These are phyloP conservation scores for Ethmia dodecea DNA, from an alignment of 2,888 invertebrate genomes.

Conservation along the genomic window DNA sequence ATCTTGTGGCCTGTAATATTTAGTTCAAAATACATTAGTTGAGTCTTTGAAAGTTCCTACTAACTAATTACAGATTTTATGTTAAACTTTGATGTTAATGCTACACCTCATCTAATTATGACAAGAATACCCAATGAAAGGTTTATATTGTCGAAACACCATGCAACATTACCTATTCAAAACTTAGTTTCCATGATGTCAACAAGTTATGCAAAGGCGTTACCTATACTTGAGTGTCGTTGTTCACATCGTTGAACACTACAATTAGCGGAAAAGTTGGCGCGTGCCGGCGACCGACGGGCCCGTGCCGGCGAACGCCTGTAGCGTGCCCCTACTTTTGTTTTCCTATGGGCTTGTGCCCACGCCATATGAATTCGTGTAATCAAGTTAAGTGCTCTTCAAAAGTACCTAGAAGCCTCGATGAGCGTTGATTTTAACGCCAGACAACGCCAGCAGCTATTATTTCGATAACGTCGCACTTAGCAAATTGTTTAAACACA, in stretches of 20 bases:
- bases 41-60: no score
- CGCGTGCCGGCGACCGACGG: slow-evolving; percentile 40
- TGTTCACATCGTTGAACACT: slow-evolving; percentile 39
- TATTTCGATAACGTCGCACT: slow-evolving; percentile 49
- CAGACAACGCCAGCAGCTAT: slow-evolving; percentile 41
- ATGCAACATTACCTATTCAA: no score
- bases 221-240: slow-evolving; percentile 5
- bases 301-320: slow-evolving; percentile 25
- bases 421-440: slow-evolving; percentile 60
- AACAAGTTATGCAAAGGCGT: background rate
- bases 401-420: slow-evolving; percentile 45
- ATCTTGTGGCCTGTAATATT: no score
- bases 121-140: no score
- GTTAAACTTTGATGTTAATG: no score
- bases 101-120: no score
- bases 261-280: slow-evolving; percentile 43
- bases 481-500: slow-evolving; percentile 43
- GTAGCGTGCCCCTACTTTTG: slow-evolving; percentile 37
- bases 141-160: no score
- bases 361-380: slow-evolving; percentile 53
- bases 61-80: no score
- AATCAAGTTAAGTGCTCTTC: slow-evolving; percentile 78
- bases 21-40: no score
- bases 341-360: slow-evolving; percentile 33
- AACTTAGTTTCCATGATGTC: no score